A percentile compares a stretch with the other conserved stretches of the same genome.
Evolutionary conservation across 2,113 vertebrate genomes (phyloP).

Genomic region (Fregetta grallaria): DNA sequence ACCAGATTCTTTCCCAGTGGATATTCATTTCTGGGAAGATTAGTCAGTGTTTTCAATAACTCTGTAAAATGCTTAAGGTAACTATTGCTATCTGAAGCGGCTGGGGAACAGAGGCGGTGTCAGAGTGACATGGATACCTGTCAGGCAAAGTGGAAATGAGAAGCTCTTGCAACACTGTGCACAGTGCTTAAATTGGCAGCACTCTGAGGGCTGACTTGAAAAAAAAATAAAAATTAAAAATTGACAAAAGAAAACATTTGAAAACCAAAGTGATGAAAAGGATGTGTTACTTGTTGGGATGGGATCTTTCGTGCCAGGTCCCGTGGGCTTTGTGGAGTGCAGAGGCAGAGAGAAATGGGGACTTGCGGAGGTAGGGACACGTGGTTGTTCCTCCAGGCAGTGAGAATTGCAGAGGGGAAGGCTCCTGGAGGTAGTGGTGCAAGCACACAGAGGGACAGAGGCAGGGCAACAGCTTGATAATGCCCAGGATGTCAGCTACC

Average conservation of each 20-base stretch:
- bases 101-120: neutral
- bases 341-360: neutral
- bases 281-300: neutral
- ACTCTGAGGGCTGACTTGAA: neutral
- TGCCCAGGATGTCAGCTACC: neutral
- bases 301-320: neutral
- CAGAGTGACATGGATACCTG: neutral
- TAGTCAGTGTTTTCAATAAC: constrained; percentile 12
- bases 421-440: neutral
- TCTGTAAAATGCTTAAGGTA: neutral
- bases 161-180: neutral
- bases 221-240: neutral
- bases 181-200: neutral
- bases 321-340: neutral
- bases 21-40: constrained; percentile 7
- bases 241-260: neutral
- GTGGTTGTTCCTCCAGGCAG: neutral
- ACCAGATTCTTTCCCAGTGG: constrained; percentile 6
- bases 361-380: neutral
- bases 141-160: constrained; percentile 43
- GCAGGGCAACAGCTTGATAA: neutral
- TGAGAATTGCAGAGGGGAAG: neutral
- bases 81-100: neutral
- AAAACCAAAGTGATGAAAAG: constrained; percentile 25
- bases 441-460: neutral